These are phyloP conservation scores for Gymnopithys bicolor DNA, from an alignment of 2,797 vertebrate genomes.

Conservation along the genomic window DNA sequence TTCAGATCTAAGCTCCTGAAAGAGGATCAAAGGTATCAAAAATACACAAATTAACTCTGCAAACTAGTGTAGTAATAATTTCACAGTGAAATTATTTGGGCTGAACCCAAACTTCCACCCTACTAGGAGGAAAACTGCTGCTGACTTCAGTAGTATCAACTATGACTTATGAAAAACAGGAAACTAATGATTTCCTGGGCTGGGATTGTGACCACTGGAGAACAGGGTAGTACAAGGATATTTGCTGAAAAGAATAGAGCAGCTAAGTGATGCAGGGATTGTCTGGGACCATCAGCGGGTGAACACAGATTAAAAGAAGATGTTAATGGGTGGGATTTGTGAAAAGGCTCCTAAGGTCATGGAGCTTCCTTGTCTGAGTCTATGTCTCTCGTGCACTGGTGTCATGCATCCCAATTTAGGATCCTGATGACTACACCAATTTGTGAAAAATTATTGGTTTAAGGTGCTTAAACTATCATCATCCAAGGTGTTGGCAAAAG, in stretches of 20 bases:
- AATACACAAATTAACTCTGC: neutral
- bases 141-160: neutral
- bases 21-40: neutral
- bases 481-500: neutral
- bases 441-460: neutral
- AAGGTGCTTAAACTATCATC: neutral
- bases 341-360: neutral
- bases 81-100: neutral
- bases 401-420: rapidly evolving
- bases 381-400: neutral
- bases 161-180: neutral
- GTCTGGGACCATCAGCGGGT: neutral
- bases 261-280: neutral
- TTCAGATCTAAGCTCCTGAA: neutral
- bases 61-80: neutral
- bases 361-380: neutral
- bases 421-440: neutral
- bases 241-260: neutral
- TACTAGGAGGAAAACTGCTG: neutral
- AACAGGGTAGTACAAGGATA: neutral
- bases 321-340: neutral
- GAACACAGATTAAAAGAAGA: neutral
- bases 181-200: neutral
- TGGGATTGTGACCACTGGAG: neutral
- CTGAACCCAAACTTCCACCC: neutral